Evolutionary conservation across 2,113 vertebrate species (phyloP).

Genomic region (Gracilinanus agilis): DNA sequence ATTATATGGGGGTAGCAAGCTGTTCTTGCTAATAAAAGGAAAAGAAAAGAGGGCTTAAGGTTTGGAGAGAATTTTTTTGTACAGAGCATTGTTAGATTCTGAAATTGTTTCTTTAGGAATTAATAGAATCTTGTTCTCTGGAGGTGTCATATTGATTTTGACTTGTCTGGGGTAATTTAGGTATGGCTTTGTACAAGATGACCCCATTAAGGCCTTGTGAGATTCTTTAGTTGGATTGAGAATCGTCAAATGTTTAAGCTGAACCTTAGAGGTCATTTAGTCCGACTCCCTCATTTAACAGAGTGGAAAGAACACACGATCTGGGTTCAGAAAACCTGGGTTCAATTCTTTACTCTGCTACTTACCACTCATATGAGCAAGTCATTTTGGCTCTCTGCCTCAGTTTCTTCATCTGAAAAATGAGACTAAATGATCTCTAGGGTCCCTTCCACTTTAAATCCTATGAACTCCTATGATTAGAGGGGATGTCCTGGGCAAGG

Average conservation of each 20-base stretch:
- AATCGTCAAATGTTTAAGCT: not conserved
- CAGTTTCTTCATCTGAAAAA: not conserved
- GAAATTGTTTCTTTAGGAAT: not conserved
- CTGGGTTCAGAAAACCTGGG: not conserved
- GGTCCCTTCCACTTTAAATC: not conserved
- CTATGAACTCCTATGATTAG: not conserved
- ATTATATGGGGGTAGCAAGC: not conserved
- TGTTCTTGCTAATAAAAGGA: not conserved
- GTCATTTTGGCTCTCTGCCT: not conserved
- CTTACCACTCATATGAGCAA: not conserved
- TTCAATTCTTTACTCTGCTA: not conserved
- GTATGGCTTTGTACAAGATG: not conserved
- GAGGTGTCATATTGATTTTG: slow-evolving; percentile 5
- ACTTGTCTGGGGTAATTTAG: not conserved
- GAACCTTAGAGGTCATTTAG: too few relatives aligned
- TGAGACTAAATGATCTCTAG: not conserved
- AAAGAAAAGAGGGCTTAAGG: not conserved
- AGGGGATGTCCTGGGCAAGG: not conserved
- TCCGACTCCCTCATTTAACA: too few relatives aligned
- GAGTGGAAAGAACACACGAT: not conserved
- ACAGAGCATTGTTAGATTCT: not conserved
- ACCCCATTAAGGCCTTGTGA: not conserved
- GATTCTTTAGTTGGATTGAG: not conserved
- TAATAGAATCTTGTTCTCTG: not conserved
- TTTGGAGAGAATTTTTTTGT: slow-evolving; percentile 9